Percentiles rank a stretch among this genome's conserved stretches.
These are phyloP conservation scores for Pteropus alecto DNA, from an alignment of 2,113 vertebrate species.

Conservation along the genomic window DNA sequence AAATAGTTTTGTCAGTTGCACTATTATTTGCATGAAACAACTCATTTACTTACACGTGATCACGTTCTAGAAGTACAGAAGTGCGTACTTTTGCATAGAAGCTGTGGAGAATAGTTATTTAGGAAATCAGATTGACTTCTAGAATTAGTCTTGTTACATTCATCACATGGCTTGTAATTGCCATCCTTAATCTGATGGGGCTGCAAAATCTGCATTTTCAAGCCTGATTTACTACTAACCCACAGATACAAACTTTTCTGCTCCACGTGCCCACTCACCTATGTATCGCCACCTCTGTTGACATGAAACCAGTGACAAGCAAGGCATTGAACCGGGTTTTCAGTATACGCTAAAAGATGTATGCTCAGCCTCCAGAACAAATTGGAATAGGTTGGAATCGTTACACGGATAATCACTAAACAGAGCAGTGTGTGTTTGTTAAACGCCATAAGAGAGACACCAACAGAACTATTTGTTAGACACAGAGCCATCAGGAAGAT, in stretches of 20 bases:
- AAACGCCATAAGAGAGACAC: too few relatives aligned
- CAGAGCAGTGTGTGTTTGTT: not conserved
- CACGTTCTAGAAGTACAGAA: not conserved
- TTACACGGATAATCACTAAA: not conserved
- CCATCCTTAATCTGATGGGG: too few relatives aligned
- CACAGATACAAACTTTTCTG: not conserved
- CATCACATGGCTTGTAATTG: too few relatives aligned
- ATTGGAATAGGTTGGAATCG: not conserved
- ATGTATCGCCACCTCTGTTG: not conserved
- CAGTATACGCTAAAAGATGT: not conserved
- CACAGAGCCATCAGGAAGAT: not conserved
- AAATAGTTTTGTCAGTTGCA: not conserved
- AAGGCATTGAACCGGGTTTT: not conserved
- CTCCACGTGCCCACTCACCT: not conserved
- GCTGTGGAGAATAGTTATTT: not conserved
- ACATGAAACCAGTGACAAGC: not conserved
- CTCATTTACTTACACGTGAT: not conserved
- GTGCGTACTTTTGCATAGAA: not conserved
- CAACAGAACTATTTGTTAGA: not conserved
- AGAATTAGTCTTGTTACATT: not conserved
- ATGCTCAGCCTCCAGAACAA: not conserved
- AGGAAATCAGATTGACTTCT: not conserved
- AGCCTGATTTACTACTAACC: too few relatives aligned
- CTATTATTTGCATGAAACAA: not conserved
- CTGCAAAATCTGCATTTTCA: too few relatives aligned